Conservation (phyloP, 1,140 invertebrate genomes). For the Drosophila kurseongensis region DNA sequence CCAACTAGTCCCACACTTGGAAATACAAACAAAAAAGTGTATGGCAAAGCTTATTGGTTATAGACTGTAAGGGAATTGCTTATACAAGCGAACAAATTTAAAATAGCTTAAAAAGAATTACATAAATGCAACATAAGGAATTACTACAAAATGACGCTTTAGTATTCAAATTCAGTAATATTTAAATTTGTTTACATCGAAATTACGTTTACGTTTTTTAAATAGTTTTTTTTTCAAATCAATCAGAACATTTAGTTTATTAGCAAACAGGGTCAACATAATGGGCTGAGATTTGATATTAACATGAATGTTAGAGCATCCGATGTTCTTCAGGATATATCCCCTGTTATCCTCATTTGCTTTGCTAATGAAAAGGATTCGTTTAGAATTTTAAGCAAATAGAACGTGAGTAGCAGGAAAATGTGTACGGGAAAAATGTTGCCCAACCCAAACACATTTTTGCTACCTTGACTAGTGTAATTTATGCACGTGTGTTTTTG, state of each 20-base stretch:
- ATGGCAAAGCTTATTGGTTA: not conserved
- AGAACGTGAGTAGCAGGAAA: constrained; percentile 77
- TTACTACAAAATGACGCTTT: not conserved
- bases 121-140: not conserved
- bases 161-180: too few relatives aligned
- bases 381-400: constrained; percentile 82
- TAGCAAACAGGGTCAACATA: too few relatives aligned
- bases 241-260: too few relatives aligned
- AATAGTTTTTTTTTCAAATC: too few relatives aligned
- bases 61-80: not conserved
- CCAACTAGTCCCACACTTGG: constrained; percentile 30
- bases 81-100: not conserved
- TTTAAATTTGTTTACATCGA: too few relatives aligned
- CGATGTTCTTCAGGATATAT: not conserved
- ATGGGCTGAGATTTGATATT: too few relatives aligned
- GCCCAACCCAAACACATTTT: constrained; percentile 23
- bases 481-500: constrained; percentile 59
- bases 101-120: not conserved
- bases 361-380: constrained; percentile 80
- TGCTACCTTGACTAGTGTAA: constrained; percentile 59
- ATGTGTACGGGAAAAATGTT: constrained; percentile 27
- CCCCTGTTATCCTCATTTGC: constrained; percentile 24
- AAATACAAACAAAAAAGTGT: constrained; percentile 6
- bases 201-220: too few relatives aligned
- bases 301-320: constrained; percentile 5